Evolutionary conservation across 2,113 vertebrate genomes (phyloP), one percentile per base, ranked within the genome.

Genomic region (human (Homo sapiens)): DNA sequence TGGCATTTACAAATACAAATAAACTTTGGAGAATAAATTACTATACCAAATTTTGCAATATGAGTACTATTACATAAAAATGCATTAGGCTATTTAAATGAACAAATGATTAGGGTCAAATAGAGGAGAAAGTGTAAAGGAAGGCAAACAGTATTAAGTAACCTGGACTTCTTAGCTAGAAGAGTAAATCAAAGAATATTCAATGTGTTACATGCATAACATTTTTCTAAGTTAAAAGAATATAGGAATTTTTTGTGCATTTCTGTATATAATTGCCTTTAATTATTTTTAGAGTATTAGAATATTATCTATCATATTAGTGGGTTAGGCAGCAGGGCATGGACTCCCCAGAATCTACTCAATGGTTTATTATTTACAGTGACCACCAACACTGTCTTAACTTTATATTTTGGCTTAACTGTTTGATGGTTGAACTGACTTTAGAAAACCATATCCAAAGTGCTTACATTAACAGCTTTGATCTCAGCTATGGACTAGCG

Each of bases 401-500:
- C 35, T 38, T 40, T 40, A 38, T 30, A 2, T 72, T 82, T 93
- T 87, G 52, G 30, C 30, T 93, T 38, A 38, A 38, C 61, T 78
- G 83, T 96, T 57, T 75, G 35, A 73, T 90, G 13, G 18, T 89
- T 97, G 97, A 96, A 95, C 95, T 1, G 32, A 64, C 22, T 89
- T 89, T 64, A 83, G 93, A 97, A 98, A 96, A 70, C 50, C 59
- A 30, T 64, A 73, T 96, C 90, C 81, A 95, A 81, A 96, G 23
- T 85, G 57, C 50, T 92, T 84, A 35, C 82, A 92, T 97, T 98
- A 97, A 97, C 86, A 94, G 50, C 70, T 96, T 96, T 94, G 59
- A 59, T 97, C 72, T 95, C 96, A 92, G 27, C 43, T 96, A 95
- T 80, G 88, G 68, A 96, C 43, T 92, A n/a, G n/a, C 97, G 45